Percentiles rank a stretch among this genome's conserved stretches.
Evolutionary conservation across 2,113 vertebrate genomes (phyloP).

Genomic region (Pelmatolapia mariae): DNA sequence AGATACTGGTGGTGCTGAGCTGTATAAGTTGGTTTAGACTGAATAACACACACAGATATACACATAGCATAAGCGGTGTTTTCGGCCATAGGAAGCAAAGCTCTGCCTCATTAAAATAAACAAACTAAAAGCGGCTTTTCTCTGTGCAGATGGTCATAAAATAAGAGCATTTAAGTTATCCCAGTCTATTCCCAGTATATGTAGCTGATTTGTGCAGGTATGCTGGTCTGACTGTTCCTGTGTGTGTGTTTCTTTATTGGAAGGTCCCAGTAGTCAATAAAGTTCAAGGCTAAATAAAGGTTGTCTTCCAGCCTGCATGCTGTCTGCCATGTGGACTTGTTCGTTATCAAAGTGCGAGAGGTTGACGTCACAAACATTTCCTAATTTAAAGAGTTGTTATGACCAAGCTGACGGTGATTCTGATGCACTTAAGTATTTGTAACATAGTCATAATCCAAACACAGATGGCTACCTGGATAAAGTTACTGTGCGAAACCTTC

Average conservation of each 20-base stretch:
- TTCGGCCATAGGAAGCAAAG: neutral
- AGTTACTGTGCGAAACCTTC: neutral
- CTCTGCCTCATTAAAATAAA: neutral
- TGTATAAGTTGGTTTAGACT: neutral
- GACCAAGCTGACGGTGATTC: neutral
- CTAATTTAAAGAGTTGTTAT: neutral
- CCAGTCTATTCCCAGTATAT: neutral
- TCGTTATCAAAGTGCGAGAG: neutral
- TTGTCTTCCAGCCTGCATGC: neutral
- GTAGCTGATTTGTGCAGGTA: neutral
- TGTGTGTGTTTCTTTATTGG: neutral
- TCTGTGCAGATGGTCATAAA: neutral
- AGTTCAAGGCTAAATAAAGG: constrained; percentile 56
- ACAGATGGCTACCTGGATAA: neutral
- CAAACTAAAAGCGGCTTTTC: neutral
- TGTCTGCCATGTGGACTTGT: neutral
- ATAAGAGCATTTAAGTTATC: neutral
- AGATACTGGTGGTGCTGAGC: neutral
- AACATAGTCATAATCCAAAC: neutral
- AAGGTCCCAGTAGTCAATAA: constrained; percentile 29
- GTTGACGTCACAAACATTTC: neutral
- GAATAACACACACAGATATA: neutral
- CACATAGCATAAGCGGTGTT: neutral
- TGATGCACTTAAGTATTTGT: neutral
- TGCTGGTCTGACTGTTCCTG: neutral